A percentile compares a stretch with the other conserved stretches of the same genome.
phyloP scores from a whole-genome alignment of 2,888 invertebrate genomes.

The Aphrophora alni region DNA sequence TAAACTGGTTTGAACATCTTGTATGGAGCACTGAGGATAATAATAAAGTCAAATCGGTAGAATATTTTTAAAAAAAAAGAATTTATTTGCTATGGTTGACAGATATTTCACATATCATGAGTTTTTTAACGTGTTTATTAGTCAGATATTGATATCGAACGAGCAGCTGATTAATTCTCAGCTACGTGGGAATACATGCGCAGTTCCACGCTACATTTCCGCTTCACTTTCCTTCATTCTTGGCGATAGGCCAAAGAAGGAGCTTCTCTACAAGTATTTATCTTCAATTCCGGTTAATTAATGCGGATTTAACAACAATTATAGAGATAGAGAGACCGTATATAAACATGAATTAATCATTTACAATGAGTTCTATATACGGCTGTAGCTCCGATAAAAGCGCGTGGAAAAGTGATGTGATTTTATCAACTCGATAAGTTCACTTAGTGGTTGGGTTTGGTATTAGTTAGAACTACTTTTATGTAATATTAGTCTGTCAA shows the following conservation, averaged over 20 bases:
- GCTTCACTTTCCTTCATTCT: background rate
- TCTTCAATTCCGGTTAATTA: background rate
- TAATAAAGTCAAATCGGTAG: too few relatives aligned
- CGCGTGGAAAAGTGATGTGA: background rate
- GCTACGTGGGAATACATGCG: background rate
- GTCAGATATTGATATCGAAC: too few relatives aligned
- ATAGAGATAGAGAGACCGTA: background rate
- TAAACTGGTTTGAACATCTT: too few relatives aligned
- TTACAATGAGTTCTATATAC: background rate
- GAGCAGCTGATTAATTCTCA: background rate
- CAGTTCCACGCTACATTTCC: background rate
- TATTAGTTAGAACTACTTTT: background rate
- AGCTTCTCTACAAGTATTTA: background rate
- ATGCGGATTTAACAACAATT: conserved; percentile 1
- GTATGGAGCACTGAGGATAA: too few relatives aligned
- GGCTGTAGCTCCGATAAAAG: background rate
- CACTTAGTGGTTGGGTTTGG: background rate
- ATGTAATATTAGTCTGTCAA: too few relatives aligned
- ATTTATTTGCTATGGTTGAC: too few relatives aligned
- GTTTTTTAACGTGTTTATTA: too few relatives aligned
- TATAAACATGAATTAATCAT: background rate
- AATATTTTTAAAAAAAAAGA: too few relatives aligned
- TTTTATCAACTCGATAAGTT: background rate
- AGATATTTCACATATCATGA: too few relatives aligned
- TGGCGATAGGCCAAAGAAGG: background rate